Base-by-base conservation (phyloP, 2,797 vertebrate genomes). In the Diceros bicornis region DNA sequence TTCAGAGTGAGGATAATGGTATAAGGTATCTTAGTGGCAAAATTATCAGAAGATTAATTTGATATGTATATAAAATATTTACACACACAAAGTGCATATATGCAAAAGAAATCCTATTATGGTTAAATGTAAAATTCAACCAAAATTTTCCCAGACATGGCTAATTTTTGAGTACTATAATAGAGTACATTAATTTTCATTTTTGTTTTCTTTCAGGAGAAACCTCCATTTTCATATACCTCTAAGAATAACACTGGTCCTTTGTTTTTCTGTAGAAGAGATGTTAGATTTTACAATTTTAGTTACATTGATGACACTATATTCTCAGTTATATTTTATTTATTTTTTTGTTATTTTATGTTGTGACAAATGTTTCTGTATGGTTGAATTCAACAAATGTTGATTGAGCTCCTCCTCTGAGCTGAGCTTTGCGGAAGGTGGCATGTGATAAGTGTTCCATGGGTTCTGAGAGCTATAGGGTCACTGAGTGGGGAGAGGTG, bases 11-110 rank as follows among this genome's bases (percentile, higher is more conserved):
- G 47, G 52, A 88, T 97, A 92, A 94, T 14, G 7, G 18, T 41
- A 13, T 72, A 86, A 92, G 13, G n/a, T 79, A 25, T 68, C 44
- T 96, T 92, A 90, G 62, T 92, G 90, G 94, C 89, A 93, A 82
- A 96, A 88, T 90, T 59, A 78, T 93, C 8, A 64, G 37, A 93
- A 94, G 50, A 95, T 85, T 96, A 95, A 89, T 89, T 95, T 93
- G 59, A 23, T 85, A 27, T 86, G 7, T 69, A 59, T 7, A 25
- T 95, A 79, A 90, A 91, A 50, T 91, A 79, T 85, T 69, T 44
- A 27, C 44, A 55, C 44, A 86, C 6, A 95, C 7, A 57, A 62
- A 64, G 37, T 62, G 62, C 29, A 17, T 64, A 52, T 50, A 20
- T 57, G 21, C 8, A 44, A 64, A 97, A 83, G n/a, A 92, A 55